A percentile compares a stretch with the other conserved stretches of the same genome.
These are phyloP conservation scores for Lordiphosa mommai DNA, from an alignment of 1,140 invertebrate species.

Conservation along the genomic window DNA sequence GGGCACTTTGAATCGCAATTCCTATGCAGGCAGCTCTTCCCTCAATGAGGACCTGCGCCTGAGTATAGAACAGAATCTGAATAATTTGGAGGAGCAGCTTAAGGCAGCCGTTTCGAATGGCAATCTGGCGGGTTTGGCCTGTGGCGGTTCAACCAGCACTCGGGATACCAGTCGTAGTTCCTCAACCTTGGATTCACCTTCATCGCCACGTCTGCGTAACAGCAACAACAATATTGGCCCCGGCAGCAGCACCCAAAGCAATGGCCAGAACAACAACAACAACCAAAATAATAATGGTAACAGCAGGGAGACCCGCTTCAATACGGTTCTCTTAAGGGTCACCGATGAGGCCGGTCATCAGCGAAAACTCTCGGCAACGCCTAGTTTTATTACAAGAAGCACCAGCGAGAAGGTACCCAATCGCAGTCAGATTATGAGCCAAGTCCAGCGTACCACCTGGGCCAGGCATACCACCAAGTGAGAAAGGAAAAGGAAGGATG, in stretches of 20 bases:
- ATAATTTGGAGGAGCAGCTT: slow-evolving; percentile 80
- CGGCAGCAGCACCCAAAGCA: slow-evolving; percentile 43
- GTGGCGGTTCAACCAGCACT: slow-evolving; percentile 57
- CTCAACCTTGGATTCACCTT: slow-evolving; percentile 69
- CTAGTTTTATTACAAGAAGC: slow-evolving; percentile 86
- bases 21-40: slow-evolving; percentile 62
- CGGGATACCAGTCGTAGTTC: slow-evolving; percentile 66
- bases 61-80: slow-evolving; percentile 77
- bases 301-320: slow-evolving; percentile 50
- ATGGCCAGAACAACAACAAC: slow-evolving; percentile 21
- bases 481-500: slow-evolving; percentile 3
- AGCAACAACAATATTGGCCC: slow-evolving; percentile 59
- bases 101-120: slow-evolving; percentile 81
- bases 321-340: slow-evolving; percentile 61
- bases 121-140: slow-evolving; percentile 61
- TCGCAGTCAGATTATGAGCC: slow-evolving; percentile 90
- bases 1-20: slow-evolving; percentile 70
- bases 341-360: slow-evolving; percentile 78
- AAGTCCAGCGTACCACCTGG: slow-evolving; percentile 89
- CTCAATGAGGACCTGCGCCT: slow-evolving; percentile 60
- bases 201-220: slow-evolving; percentile 54
- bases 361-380: slow-evolving; percentile 74
- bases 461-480: slow-evolving; percentile 92
- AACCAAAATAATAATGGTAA: slow-evolving; percentile 28
- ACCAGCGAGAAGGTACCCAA: slow-evolving; percentile 92